Evolutionary conservation across 2,113 vertebrate genomes (phyloP).

Genomic region (Micronisus gabar): DNA sequence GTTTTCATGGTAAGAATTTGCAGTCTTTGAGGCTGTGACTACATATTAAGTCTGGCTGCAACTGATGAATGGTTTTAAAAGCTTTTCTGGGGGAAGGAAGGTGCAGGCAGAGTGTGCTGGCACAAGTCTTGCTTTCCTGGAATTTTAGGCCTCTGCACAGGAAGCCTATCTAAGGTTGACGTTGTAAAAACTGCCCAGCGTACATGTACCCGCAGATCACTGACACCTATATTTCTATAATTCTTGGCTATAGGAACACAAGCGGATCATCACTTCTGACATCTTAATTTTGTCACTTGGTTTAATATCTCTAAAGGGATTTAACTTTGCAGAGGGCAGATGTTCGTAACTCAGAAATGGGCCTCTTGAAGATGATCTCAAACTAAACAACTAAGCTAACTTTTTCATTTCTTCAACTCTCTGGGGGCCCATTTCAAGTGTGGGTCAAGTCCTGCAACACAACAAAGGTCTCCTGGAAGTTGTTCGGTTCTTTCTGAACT

Average conservation of each 20-base stretch:
- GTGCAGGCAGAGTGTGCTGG: neutral
- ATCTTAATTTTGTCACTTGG: slow-evolving; percentile 5
- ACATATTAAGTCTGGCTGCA: neutral
- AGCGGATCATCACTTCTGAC: neutral
- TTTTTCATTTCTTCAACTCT: neutral
- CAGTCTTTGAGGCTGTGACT: neutral
- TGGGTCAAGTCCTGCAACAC: neutral
- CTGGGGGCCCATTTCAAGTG: neutral
- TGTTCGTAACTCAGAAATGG: neutral
- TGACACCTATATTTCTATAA: neutral
- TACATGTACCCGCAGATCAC: neutral
- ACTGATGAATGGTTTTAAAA: neutral
- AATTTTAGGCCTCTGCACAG: neutral
- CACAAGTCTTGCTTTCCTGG: neutral
- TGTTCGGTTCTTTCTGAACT: neutral
- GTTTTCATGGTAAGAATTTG: neutral
- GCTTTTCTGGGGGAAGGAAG: neutral
- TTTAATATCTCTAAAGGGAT: neutral
- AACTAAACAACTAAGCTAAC: neutral
- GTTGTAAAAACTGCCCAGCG: neutral
- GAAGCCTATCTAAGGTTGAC: neutral
- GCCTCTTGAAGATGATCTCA: neutral
- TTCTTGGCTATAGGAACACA: neutral
- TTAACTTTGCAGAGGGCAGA: neutral
- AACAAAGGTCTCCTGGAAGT: neutral